Evolutionary conservation across 2,113 vertebrate genomes (phyloP).

Genomic region (Antigone vipio): DNA sequence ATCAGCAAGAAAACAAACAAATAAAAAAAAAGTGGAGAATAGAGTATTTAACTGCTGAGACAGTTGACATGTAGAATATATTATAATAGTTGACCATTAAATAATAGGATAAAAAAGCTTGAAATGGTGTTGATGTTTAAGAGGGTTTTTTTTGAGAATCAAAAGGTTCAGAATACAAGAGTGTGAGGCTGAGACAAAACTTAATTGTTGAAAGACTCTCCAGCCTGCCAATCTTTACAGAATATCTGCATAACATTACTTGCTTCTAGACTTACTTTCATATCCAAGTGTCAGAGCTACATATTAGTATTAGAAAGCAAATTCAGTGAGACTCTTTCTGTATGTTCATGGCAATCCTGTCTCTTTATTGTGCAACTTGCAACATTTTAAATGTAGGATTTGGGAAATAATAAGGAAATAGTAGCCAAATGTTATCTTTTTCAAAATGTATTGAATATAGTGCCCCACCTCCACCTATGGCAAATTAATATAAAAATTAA

Average conservation of each 20-base stretch:
- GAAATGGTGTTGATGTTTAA: neutral
- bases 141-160: neutral
- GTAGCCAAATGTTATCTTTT: neutral
- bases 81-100: neutral
- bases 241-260: neutral
- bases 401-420: neutral
- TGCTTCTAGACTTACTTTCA: neutral
- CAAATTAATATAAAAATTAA: neutral
- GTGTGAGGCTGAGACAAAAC: neutral
- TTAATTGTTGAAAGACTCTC: neutral
- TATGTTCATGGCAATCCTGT: neutral
- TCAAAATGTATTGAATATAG: neutral
- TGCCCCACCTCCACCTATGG: fast-evolving
- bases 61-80: neutral
- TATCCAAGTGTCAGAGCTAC: neutral
- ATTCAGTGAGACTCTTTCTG: neutral
- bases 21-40: fast-evolving
- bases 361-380: neutral
- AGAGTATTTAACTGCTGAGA: neutral
- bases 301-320: neutral
- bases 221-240: neutral
- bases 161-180: neutral
- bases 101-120: neutral
- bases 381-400: neutral
- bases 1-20: neutral